Conservation (phyloP, 1,140 invertebrate genomes). For the Panulirus ornatus region DNA sequence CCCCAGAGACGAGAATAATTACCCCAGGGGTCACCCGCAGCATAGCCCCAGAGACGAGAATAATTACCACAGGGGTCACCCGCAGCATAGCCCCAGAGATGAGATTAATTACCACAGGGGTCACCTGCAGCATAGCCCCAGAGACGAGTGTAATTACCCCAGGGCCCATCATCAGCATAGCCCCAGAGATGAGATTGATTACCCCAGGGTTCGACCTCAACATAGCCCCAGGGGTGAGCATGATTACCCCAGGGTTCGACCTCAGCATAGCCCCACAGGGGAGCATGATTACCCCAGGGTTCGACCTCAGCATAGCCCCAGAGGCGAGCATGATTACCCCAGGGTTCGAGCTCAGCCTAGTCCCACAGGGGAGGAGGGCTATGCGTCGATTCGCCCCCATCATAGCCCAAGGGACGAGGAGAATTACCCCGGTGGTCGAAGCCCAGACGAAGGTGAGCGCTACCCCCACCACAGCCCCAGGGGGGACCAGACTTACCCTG, state of each 20-base stretch:
- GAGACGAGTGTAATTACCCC: too few species aligned
- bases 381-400: background rate
- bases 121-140: too few species aligned
- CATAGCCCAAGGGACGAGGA: background rate
- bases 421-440: too few species aligned
- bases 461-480: background rate
- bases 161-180: too few species aligned
- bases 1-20: too few species aligned
- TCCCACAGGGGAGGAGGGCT: background rate
- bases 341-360: background rate
- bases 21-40: too few species aligned
- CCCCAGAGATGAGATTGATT: too few species aligned
- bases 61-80: too few species aligned
- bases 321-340: background rate
- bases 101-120: too few species aligned
- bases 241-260: background rate
- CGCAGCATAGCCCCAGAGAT: too few species aligned
- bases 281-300: background rate
- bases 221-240: background rate
- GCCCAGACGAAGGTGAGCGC: too few species aligned
- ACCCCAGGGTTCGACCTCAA: background rate
- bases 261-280: conserved; percentile 5
- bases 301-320: conserved; percentile 8
- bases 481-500: background rate
- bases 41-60: too few species aligned